These are phyloP conservation scores for Thumatha senex DNA, from an alignment of 2,888 invertebrate genomes.

Conservation along the genomic window DNA sequence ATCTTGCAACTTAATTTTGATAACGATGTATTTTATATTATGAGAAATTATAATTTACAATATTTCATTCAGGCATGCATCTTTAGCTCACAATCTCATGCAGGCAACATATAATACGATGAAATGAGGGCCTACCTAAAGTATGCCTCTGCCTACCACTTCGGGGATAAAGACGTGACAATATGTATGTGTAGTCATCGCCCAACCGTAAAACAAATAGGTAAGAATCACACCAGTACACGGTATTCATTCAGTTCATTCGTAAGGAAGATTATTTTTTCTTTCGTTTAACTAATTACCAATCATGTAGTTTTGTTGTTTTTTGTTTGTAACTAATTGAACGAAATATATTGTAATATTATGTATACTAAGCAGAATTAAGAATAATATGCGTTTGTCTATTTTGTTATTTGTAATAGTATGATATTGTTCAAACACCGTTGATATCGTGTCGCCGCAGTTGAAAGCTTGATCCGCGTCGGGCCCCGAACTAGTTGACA, in stretches of 20 bases:
- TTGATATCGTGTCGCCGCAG: conserved; percentile 17
- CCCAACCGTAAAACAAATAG: conserved; percentile 71
- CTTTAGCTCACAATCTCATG: conserved; percentile 84
- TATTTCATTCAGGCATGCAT: conserved; percentile 84
- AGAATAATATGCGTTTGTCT: no score
- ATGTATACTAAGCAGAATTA: no score
- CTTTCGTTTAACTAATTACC: conserved; percentile 43
- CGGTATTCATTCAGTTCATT: conserved; percentile 71
- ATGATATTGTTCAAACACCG: no score
- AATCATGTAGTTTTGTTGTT: conserved; percentile 47
- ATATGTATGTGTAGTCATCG: conserved; percentile 78
- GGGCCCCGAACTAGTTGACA: conserved; percentile 50
- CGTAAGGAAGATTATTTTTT: conserved; percentile 52
- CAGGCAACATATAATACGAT: conserved; percentile 85
- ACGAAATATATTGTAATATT: no score
- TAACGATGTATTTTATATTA: conserved; percentile 85
- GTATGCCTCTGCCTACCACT: no score
- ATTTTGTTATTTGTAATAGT: no score
- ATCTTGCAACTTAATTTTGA: no score
- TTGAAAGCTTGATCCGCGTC: conserved; percentile 36
- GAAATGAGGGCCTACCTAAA: no score
- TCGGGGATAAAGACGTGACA: conserved; percentile 82
- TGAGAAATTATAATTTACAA: conserved; percentile 85
- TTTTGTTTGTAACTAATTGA: conserved; percentile 36
- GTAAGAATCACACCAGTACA: conserved; percentile 67